These are phyloP conservation scores for Trichopria drosophilae DNA, from an alignment of 2,888 invertebrate species.

Conservation along the genomic window DNA sequence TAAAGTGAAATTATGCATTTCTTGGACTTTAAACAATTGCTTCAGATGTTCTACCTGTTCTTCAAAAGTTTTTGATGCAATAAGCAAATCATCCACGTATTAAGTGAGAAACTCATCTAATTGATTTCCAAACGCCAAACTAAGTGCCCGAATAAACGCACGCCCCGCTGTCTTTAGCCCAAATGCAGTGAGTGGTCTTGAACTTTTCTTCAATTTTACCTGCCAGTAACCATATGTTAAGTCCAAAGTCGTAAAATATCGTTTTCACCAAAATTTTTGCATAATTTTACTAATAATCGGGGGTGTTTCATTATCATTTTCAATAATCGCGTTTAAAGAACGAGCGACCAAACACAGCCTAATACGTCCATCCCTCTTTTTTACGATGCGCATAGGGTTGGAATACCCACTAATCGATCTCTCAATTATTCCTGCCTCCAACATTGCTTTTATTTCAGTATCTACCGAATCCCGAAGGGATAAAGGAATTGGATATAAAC, in stretches of 20 bases:
- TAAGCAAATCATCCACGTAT: constrained; percentile 16
- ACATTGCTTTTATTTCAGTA: constrained; percentile 2
- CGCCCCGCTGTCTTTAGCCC: too few species aligned
- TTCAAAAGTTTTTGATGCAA: constrained; percentile 6
- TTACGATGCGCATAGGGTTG: constrained; percentile 5
- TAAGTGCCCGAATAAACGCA: neutral
- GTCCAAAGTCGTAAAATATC: neutral
- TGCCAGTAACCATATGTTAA: constrained; percentile 15
- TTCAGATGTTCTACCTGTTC: constrained; percentile 5
- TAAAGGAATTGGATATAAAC: neutral
- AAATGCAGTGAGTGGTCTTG: too few species aligned
- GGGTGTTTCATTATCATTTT: too few species aligned
- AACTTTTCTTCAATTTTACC: too few species aligned
- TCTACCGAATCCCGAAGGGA: neutral
- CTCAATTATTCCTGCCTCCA: too few species aligned
- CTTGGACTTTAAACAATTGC: too few species aligned
- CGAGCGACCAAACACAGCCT: too few species aligned
- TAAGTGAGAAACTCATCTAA: constrained; percentile 1
- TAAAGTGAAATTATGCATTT: too few species aligned
- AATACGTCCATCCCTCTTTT: neutral
- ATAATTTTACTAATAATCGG: neutral
- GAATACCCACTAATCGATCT: constrained; percentile 3
- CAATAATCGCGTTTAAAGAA: too few species aligned
- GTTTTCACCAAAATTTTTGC: neutral
- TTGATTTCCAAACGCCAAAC: constrained; percentile 7